Base-by-base conservation (phyloP, 2,797 vertebrate species). In the Schizopygopsis pylzovi region DNA sequence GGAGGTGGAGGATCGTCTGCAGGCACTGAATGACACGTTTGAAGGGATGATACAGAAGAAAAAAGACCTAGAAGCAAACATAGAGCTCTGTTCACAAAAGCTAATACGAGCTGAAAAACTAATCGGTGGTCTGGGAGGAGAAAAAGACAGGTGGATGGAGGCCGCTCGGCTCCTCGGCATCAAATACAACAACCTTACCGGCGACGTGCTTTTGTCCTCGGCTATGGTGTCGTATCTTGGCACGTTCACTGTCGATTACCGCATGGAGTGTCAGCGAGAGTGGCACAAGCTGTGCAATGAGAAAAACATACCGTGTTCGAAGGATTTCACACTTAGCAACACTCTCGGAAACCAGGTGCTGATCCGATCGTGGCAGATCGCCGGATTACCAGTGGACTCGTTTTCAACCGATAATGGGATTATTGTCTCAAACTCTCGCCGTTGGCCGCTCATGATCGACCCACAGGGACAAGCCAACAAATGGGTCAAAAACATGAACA, bases 401-500 rank as follows among this genome's bases (percentile, higher is more conserved):
- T 98, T 98, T 91, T 99, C 97, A 52, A 94, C 95, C 18, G 97
- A 98, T 90, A 99, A 99, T 3, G 97, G 97, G 39, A 96, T 99
- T 85, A 97, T 98, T 41, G 96, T 98, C 82, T 97, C 96, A 70
- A 98, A 97, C 92, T 99, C 97, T 11, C 96, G 96, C 28, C 95
- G 96, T 6, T 99, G 97, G 97, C 92, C 98, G 33, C 93, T 99
- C 73, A 98, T 99, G 96, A 98, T 99, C 70, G 98, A 99, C 90
- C 97, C 97, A 81, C 98, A 99, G 91, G 96, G 97, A 41, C 98
- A 99, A 92, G 97, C 98, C 87, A 98, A 98, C 92, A 98, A 97
- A 52, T 99, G 98, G 98, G 90, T 99, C 77, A 99, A 97, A 90
- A 98, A 98, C 89, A 97, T 98, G 97, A 97, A 98, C 91, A 98